Evolutionary conservation across 1,140 invertebrate genomes (phyloP), one percentile per base, ranked within the genome.

Genomic region (Agraylea sexmaculata): DNA sequence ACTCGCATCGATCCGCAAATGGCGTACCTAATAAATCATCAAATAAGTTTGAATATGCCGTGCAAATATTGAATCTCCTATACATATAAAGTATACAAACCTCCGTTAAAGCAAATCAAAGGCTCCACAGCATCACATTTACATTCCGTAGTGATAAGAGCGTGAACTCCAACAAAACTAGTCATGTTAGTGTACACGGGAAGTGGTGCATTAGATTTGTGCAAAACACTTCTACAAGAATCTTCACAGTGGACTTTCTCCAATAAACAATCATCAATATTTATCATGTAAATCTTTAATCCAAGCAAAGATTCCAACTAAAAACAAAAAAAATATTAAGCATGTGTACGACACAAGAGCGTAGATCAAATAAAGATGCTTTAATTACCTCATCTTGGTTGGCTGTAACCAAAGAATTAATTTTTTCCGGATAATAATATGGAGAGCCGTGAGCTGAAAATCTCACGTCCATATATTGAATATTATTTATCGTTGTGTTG

Each of bases 391-490:
- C 68, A 29, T 73, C 64, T 47, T 79, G 72, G 49, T 83, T 68
- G 16, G 71, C 64, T 3, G 73, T 69, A 11, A 87, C 66, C 38
- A 86, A 75, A 1, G 83, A 83, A 49, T 94, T 87, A 1, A 93
- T 62, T 56, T 80, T 86, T 58, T 89, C 86, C 0, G 87, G 66
- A 1, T 78, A 74, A 53, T 89, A 90, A 56, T 91, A 93, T 0
- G 90, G 90, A 1, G 88, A 92, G 0, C 84, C 86, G 57, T 94
- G 90, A 0, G 85, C 90, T 1, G 89, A 84, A 59, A 85, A 96
- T 46, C 90, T 66, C 0, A 94, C 80, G 57, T 96, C 90, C 22
- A 87, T 53, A 15, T 62, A 68, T 31, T 76, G 74, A 39, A 68
- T 61, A 39, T 77, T 74, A 2, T 71, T 58, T 18, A 71, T 70